Percentiles rank a stretch among this genome's conserved stretches.
phyloP scores from a whole-genome alignment of 2,797 vertebrate genomes.

The Acipenser oxyrinchus region DNA sequence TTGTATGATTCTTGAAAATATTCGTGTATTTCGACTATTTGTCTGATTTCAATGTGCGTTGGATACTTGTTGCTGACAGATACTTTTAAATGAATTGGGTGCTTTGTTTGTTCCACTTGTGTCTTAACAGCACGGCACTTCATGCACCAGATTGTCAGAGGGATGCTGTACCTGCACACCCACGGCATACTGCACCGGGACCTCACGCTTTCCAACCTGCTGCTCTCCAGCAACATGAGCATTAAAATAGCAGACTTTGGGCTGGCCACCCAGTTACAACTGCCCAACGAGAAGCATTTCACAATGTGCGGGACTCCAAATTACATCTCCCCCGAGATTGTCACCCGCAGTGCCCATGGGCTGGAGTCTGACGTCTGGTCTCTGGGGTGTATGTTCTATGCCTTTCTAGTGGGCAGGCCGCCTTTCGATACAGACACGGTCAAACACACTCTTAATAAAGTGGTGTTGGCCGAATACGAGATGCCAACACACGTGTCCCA shows the following conservation, averaged over 20 bases:
- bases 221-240: conserved; percentile 86
- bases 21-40: too few species aligned
- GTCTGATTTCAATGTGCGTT: too few species aligned
- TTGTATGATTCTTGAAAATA: too few species aligned
- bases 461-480: conserved; percentile 86
- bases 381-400: conserved; percentile 94
- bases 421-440: conserved; percentile 95
- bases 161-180: conserved; percentile 94
- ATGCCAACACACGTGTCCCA: conserved; percentile 76
- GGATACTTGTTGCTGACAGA: too few species aligned
- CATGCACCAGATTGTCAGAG: conserved; percentile 91
- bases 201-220: conserved; percentile 87
- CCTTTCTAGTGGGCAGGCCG: conserved; percentile 83
- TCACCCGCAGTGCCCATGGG: conserved; percentile 87
- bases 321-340: conserved; percentile 96
- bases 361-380: conserved; percentile 95
- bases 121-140: conserved; percentile 76
- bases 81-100: too few species aligned
- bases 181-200: conserved; percentile 97
- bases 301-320: conserved; percentile 97
- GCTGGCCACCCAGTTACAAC: conserved; percentile 82
- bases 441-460: conserved; percentile 83
- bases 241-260: conserved; percentile 96
- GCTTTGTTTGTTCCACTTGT: background rate
- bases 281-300: conserved; percentile 94